Evolutionary conservation across 2,888 invertebrate species (phyloP).

Genomic region (Helleia helle): DNA sequence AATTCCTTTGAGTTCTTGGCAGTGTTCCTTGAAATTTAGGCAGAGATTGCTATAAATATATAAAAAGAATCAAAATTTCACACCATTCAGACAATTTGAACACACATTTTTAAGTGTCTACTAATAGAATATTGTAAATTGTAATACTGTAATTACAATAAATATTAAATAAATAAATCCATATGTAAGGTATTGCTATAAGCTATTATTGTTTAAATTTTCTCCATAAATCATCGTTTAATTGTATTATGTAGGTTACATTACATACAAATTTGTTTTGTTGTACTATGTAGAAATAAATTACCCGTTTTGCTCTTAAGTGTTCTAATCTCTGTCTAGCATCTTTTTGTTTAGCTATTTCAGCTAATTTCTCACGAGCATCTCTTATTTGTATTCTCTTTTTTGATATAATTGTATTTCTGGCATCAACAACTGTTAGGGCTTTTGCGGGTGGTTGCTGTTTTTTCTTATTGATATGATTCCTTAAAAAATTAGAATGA

Average conservation of each 20-base stretch:
- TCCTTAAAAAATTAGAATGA: conserved; percentile 23
- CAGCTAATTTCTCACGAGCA: conserved; percentile 85
- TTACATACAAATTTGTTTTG: too few species aligned
- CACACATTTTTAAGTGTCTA: too few species aligned
- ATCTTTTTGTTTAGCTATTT: conserved; percentile 84
- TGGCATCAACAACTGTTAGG: conserved; percentile 72
- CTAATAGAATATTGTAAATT: too few species aligned
- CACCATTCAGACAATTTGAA: too few species aligned
- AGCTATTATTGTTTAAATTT: too few species aligned
- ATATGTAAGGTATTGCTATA: too few species aligned
- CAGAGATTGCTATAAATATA: conserved; percentile 26
- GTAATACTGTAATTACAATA: too few species aligned
- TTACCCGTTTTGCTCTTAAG: conserved; percentile 68
- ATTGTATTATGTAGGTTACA: too few species aligned
- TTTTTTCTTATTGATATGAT: conserved; percentile 23
- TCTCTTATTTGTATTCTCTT: conserved; percentile 84
- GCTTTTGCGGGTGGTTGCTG: conserved; percentile 21
- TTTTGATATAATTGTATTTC: conserved; percentile 85
- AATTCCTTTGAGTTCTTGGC: conserved; percentile 31
- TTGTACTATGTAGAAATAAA: too few species aligned
- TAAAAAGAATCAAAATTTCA: too few species aligned
- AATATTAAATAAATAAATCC: too few species aligned
- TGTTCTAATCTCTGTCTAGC: conserved; percentile 82
- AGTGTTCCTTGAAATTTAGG: conserved; percentile 28
- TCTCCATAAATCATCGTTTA: too few species aligned